These are phyloP conservation scores for Zophobas atratus DNA, from an alignment of 1,140 invertebrate genomes.

Conservation along the genomic window DNA sequence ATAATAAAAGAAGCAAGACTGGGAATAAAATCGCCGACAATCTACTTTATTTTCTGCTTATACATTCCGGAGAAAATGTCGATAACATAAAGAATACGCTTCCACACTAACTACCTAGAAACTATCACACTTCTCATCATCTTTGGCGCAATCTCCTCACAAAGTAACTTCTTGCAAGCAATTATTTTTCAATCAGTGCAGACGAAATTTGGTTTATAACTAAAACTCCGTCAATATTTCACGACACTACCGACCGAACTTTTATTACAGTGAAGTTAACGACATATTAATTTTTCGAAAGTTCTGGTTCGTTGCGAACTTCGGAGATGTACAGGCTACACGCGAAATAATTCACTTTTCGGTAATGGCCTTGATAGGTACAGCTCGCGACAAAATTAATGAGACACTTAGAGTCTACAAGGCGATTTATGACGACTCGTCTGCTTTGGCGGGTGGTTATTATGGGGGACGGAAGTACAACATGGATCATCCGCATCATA, in stretches of 20 bases:
- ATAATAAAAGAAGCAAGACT: too few relatives aligned
- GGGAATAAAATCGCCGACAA: too few relatives aligned
- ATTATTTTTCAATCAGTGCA: not conserved
- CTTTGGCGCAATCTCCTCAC: not conserved
- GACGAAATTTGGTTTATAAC: not conserved
- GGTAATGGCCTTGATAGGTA: constrained; percentile 17
- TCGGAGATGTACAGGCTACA: constrained; percentile 10
- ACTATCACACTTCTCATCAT: not conserved
- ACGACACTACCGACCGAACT: not conserved
- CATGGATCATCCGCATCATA: constrained; percentile 21
- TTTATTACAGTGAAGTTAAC: constrained; percentile 11
- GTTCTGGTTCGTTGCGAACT: not conserved
- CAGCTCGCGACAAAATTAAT: constrained; percentile 30
- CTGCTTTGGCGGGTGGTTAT: constrained; percentile 21
- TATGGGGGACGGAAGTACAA: constrained; percentile 14
- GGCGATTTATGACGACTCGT: constrained; percentile 22
- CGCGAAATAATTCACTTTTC: constrained; percentile 16
- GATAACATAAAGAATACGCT: too few relatives aligned
- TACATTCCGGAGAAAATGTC: too few relatives aligned
- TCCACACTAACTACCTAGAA: too few relatives aligned
- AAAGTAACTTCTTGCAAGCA: not conserved
- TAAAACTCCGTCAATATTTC: constrained; percentile 3
- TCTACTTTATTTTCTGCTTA: too few relatives aligned
- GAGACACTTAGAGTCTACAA: constrained; percentile 22
- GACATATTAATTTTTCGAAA: constrained; percentile 28